phyloP scores from a whole-genome alignment of 2,888 invertebrate species.

The Galeopsomyia nigrocyanea region DNA sequence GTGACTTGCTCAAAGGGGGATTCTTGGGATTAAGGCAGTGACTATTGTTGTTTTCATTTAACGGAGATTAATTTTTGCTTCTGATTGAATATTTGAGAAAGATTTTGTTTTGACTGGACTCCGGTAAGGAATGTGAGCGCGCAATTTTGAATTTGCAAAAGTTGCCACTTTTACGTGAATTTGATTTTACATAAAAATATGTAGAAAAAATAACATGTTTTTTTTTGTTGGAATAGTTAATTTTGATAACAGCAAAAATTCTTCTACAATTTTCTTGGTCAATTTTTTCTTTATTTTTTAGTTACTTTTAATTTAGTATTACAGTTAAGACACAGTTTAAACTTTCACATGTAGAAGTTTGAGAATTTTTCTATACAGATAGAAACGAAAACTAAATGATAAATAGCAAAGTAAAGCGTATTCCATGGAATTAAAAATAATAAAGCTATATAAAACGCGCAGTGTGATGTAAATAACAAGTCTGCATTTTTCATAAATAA shows the following conservation, averaged over 20 bases:
- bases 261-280: neutral
- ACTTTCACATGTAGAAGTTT: neutral
- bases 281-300: constrained; percentile 13
- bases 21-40: no score
- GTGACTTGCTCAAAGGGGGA: no score
- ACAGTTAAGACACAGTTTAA: constrained; percentile 16
- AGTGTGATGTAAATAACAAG: no score
- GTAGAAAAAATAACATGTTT: no score
- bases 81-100: no score
- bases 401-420: neutral
- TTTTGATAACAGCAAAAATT: neutral
- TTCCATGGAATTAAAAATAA: constrained; percentile 8
- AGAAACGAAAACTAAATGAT: neutral
- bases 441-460: neutral
- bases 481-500: constrained; percentile 18
- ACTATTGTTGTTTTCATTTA: no score
- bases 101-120: no score
- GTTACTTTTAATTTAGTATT: constrained; percentile 1
- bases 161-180: no score
- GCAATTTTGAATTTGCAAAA: no score
- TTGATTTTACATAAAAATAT: no score
- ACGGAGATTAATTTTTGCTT: no score
- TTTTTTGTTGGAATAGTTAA: neutral
- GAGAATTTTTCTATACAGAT: constrained; percentile 1
- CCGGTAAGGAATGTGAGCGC: no score